Evolutionary conservation across 2,113 vertebrate species (phyloP).

Genomic region (Corapipo altera): DNA sequence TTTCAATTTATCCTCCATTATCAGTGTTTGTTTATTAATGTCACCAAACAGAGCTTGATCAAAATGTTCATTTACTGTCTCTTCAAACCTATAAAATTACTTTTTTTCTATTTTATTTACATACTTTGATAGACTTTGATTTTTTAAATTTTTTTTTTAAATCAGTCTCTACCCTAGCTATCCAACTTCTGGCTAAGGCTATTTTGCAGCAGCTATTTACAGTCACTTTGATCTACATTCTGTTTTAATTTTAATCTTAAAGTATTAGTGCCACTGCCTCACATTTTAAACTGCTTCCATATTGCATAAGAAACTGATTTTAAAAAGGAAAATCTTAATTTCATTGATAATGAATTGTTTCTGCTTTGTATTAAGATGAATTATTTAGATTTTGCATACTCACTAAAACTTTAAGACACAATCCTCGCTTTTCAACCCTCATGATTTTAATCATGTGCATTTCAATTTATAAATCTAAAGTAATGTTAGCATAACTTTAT

Average conservation of each 20-base stretch:
- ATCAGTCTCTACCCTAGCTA: neutral
- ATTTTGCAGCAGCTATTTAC: neutral
- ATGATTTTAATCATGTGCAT: neutral
- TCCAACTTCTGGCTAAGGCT: neutral
- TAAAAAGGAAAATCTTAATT: neutral
- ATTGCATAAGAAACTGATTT: neutral
- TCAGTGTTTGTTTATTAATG: conserved; percentile 36
- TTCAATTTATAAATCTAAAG: neutral
- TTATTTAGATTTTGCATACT: neutral
- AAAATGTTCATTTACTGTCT: conserved; percentile 2
- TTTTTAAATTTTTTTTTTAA: neutral
- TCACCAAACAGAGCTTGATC: neutral
- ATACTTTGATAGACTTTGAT: neutral
- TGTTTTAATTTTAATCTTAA: neutral
- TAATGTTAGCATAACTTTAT: neutral
- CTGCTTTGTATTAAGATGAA: neutral
- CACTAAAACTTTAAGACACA: neutral
- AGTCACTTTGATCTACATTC: neutral
- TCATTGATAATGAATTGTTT: neutral
- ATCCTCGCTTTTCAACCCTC: neutral
- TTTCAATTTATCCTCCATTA: conserved; percentile 32
- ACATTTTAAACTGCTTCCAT: neutral
- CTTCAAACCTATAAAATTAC: neutral
- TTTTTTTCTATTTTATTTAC: conserved; percentile 15
- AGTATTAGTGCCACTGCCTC: neutral